These are phyloP conservation scores for Hermodice carunculata DNA, from an alignment of 2,888 invertebrate species.

Conservation along the genomic window DNA sequence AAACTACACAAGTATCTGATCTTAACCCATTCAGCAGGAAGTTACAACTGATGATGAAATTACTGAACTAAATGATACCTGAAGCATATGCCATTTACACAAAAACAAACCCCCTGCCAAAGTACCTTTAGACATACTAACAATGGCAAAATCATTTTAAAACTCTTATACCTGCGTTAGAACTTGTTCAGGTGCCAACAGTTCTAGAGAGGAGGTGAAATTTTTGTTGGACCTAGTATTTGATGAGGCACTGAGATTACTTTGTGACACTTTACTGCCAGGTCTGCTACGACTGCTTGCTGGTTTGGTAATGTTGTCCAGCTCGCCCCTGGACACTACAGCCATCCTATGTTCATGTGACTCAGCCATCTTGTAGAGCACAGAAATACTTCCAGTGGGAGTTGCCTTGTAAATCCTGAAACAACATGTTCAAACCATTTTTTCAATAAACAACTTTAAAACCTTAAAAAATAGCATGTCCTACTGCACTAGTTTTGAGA, in stretches of 20 bases:
- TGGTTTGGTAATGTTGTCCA: conserved; percentile 15
- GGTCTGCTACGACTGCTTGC: neutral
- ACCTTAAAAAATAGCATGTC: no score
- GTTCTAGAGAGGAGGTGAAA: conserved; percentile 5
- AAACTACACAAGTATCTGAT: no score
- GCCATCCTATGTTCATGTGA: conserved; percentile 4
- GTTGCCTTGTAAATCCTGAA: no score
- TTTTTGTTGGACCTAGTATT: neutral
- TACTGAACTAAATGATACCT: neutral
- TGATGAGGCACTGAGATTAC: conserved; percentile 2
- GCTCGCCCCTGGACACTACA: conserved; percentile 7
- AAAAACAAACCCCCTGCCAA: neutral
- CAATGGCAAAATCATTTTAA: neutral
- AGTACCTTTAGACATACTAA: neutral
- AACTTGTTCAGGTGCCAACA: conserved; percentile 15
- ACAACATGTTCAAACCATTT: no score
- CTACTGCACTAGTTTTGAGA: no score
- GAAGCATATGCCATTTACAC: neutral
- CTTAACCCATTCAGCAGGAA: no score
- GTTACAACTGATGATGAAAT: no score
- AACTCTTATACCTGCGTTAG: conserved; percentile 6
- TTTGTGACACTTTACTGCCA: conserved; percentile 1
- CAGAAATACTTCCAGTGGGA: no score
- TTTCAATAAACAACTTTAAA: no score
- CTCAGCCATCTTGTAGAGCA: conserved; percentile 8